Evolutionary conservation across 2,797 vertebrate species (phyloP).

Genomic region (Halcyon chelicuti): DNA sequence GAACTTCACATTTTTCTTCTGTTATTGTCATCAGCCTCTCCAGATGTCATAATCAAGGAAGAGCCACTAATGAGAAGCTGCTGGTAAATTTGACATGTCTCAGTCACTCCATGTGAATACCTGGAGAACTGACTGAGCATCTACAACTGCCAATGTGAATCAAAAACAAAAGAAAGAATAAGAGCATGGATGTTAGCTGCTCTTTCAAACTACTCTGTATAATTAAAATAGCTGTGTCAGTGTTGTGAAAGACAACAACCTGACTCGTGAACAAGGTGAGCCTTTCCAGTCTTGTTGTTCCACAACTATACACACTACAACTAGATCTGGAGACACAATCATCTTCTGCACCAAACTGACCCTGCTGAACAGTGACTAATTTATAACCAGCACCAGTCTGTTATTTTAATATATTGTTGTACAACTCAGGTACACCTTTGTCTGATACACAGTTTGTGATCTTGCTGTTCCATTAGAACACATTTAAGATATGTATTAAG

Average conservation of each 20-base stretch:
- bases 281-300: background rate
- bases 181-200: background rate
- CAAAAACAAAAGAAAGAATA: background rate
- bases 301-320: background rate
- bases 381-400: background rate
- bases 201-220: background rate
- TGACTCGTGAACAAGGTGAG: background rate
- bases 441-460: background rate
- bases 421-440: background rate
- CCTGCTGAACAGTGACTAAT: background rate
- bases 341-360: background rate
- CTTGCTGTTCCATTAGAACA: background rate
- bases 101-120: constrained; percentile 9
- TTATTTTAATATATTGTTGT: background rate
- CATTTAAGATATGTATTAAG: background rate
- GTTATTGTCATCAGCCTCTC: constrained; percentile 51
- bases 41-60: constrained; percentile 64
- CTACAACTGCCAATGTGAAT: background rate
- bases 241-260: background rate
- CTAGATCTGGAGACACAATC: background rate
- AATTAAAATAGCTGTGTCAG: background rate
- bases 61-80: constrained; percentile 51
- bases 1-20: constrained; percentile 49
- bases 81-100: constrained; percentile 40
- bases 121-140: background rate